phyloP scores from a whole-genome alignment of 2,888 invertebrate species.

The Herminia tarsipennalis region DNA sequence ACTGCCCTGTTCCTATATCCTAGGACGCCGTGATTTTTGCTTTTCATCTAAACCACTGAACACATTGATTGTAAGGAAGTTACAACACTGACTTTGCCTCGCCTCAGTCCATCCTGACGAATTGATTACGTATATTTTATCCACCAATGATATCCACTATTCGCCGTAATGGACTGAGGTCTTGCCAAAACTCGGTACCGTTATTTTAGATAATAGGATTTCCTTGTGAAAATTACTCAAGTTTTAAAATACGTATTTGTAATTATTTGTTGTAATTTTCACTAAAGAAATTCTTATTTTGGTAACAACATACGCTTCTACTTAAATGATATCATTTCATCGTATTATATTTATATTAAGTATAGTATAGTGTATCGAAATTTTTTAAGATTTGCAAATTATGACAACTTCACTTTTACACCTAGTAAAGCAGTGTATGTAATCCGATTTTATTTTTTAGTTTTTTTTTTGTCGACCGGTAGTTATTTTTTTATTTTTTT shows the following conservation, averaged over 20 bases:
- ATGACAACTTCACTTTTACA: conserved; percentile 75
- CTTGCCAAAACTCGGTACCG: conserved; percentile 56
- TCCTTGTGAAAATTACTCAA: conserved; percentile 54
- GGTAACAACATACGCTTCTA: conserved; percentile 81
- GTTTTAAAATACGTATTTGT: conserved; percentile 11
- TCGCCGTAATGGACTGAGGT: conserved; percentile 67
- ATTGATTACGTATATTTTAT: conserved; percentile 38
- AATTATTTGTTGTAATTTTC: conserved; percentile 52
- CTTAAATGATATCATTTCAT: conserved; percentile 79
- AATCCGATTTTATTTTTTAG: conserved; percentile 50
- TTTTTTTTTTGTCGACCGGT: conserved; percentile 59
- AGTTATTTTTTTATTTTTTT: conserved; percentile 57
- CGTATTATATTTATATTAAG: conserved; percentile 84
- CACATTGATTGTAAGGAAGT: conserved; percentile 42
- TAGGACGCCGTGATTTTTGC: conserved; percentile 58
- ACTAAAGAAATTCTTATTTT: conserved; percentile 55
- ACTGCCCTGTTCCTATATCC: conserved; percentile 79
- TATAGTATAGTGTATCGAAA: conserved; percentile 78
- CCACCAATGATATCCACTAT: conserved; percentile 46
- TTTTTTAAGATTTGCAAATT: conserved; percentile 76
- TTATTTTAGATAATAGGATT: conserved; percentile 60
- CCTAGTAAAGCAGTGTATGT: conserved; percentile 54
- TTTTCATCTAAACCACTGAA: conserved; percentile 77
- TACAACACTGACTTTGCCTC: conserved; percentile 53
- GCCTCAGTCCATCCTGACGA: conserved; percentile 66